phyloP scores from a whole-genome alignment of 2,888 invertebrate genomes.

The Amblyjoppa proteus region DNA sequence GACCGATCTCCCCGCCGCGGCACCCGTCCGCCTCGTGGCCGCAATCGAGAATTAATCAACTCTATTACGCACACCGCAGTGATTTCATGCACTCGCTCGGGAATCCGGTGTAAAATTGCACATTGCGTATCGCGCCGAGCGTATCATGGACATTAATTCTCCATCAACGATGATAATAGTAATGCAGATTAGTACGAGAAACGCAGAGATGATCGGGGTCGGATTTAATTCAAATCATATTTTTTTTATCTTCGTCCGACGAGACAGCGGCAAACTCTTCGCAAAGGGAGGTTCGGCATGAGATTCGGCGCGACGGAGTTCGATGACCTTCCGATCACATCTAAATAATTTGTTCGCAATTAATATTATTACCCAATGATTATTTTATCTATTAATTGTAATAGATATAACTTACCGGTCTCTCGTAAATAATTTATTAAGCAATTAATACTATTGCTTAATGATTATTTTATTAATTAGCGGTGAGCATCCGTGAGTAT shows the following conservation, averaged over 20 bases:
- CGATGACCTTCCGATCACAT: neutral
- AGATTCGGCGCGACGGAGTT: neutral
- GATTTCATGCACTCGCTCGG: slow-evolving; percentile 25
- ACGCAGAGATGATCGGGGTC: neutral
- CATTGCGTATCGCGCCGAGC: slow-evolving; percentile 41
- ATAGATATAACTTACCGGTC: too few species aligned
- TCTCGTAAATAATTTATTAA: too few species aligned
- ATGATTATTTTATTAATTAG: neutral
- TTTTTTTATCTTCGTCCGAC: neutral
- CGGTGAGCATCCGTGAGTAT: neutral
- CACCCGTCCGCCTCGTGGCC: slow-evolving; percentile 32
- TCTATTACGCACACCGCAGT: slow-evolving; percentile 8
- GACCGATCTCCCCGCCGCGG: slow-evolving; percentile 19
- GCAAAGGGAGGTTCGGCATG: neutral
- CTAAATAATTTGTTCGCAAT: too few species aligned
- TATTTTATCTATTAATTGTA: too few species aligned
- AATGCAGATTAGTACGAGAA: neutral
- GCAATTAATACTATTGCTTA: too few species aligned
- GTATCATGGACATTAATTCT: slow-evolving; percentile 54
- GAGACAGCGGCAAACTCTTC: neutral
- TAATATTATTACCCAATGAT: neutral
- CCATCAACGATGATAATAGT: slow-evolving; percentile 34
- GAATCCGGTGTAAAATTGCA: slow-evolving; percentile 59
- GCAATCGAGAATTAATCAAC: slow-evolving; percentile 58
- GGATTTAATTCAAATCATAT: neutral